Evolutionary conservation across 1,140 invertebrate species (phyloP).

Genomic region (Drosophila nigrodunni): DNA sequence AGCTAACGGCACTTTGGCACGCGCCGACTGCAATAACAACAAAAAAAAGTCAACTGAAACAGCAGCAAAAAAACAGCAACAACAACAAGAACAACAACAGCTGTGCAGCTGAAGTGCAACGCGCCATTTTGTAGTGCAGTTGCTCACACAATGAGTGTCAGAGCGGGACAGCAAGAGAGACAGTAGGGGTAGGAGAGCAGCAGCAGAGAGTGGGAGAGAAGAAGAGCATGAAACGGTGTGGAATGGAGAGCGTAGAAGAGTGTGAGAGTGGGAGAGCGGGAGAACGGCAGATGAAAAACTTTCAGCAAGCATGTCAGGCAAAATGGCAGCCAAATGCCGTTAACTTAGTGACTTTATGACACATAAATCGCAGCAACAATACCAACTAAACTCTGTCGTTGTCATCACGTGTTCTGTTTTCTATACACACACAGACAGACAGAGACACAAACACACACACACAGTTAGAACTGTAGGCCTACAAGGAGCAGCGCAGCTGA

Average conservation of each 20-base stretch:
- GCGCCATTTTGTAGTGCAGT: conserved; percentile 49
- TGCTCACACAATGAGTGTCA: conserved; percentile 6
- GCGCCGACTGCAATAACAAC: conserved; percentile 52
- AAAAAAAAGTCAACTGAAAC: conserved; percentile 2
- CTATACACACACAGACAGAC: conserved; percentile 13
- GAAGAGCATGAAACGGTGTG: background rate
- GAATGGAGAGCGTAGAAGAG: background rate
- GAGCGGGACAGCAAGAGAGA: no score
- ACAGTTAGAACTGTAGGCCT: conserved; percentile 24
- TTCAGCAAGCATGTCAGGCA: conserved; percentile 52
- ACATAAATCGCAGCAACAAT: conserved; percentile 77
- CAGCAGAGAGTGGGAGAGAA: background rate
- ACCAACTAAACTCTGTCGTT: conserved; percentile 22
- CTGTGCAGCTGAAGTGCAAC: conserved; percentile 46
- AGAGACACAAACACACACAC: conserved; percentile 12
- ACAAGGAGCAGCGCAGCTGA: conserved; percentile 48
- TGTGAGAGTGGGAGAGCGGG: background rate
- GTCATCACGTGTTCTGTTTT: conserved; percentile 32
- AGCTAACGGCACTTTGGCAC: conserved; percentile 77
- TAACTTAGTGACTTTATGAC: conserved; percentile 84
- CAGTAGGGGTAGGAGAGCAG: no score
- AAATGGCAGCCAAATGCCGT: conserved; percentile 76
- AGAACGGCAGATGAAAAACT: conserved; percentile 17
- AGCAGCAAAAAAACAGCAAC: background rate
- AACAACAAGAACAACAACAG: conserved; percentile 20